These are phyloP conservation scores for Chymomyza caudatula DNA, from an alignment of 2,888 invertebrate species.

Conservation along the genomic window DNA sequence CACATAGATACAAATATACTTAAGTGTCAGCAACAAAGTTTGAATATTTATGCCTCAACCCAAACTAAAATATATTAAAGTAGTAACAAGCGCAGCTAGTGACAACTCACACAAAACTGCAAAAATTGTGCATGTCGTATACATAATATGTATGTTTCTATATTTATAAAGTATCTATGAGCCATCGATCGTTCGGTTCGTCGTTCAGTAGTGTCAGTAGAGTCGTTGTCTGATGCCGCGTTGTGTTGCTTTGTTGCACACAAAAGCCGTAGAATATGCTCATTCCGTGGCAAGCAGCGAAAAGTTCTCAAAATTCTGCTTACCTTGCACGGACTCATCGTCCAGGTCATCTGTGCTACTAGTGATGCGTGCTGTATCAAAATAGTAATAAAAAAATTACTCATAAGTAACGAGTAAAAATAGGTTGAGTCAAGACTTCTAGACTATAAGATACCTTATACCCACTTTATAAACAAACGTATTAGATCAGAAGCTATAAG, in stretches of 20 bases:
- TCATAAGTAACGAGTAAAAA: background rate
- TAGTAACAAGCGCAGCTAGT: background rate
- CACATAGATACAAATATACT: background rate
- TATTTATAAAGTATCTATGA: background rate
- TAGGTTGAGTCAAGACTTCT: too few species aligned
- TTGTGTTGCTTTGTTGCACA: conserved; percentile 11
- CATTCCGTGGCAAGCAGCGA: conserved; percentile 78
- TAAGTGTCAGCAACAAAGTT: too few species aligned
- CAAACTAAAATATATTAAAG: too few species aligned
- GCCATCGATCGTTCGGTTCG: conserved; percentile 15
- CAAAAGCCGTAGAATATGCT: conserved; percentile 36
- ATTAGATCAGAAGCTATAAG: too few species aligned
- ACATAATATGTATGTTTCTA: conserved; percentile 6
- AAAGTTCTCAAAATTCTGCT: conserved; percentile 78
- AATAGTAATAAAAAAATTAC: conserved; percentile 1
- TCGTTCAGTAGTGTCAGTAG: conserved; percentile 1
- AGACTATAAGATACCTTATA: too few species aligned
- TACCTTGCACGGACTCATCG: conserved; percentile 78
- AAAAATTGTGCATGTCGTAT: background rate
- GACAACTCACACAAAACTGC: too few species aligned
- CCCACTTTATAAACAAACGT: too few species aligned
- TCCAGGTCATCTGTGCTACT: conserved; percentile 91
- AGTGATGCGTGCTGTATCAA: conserved; percentile 85
- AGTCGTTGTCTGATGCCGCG: conserved; percentile 6
- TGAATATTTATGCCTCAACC: too few species aligned